Percentiles rank a stretch among this genome's conserved stretches.
These are phyloP conservation scores for Uria lomvia DNA, from an alignment of 2,113 vertebrate genomes.

Conservation along the genomic window DNA sequence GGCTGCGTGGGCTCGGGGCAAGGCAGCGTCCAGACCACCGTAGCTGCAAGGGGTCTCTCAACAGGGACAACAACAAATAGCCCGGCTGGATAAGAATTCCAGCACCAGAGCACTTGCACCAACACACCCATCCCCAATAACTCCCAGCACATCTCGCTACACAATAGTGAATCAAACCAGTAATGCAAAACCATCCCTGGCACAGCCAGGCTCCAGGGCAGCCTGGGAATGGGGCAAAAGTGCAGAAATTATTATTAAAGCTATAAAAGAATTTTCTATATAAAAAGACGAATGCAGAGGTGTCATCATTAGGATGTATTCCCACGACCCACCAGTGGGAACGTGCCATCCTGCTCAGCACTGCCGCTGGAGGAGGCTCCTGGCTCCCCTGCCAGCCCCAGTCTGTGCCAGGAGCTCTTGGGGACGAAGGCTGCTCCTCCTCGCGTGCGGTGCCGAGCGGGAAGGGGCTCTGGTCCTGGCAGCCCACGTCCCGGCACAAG, in stretches of 20 bases:
- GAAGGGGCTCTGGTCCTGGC: not conserved
- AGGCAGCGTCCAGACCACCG: not conserved
- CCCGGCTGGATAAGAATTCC: not conserved
- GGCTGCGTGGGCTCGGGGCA: not conserved
- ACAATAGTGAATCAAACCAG: not conserved
- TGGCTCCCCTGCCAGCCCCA: not conserved
- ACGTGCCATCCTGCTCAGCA: not conserved
- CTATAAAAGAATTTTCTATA: not conserved
- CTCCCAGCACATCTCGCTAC: not conserved
- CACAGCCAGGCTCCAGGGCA: not conserved
- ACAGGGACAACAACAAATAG: not conserved
- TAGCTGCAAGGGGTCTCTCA: not conserved
- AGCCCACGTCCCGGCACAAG: not conserved
- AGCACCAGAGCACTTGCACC: not conserved
- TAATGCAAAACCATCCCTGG: not conserved
- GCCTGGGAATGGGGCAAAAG: not conserved
- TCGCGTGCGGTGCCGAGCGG: accelerated
- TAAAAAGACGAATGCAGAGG: not conserved
- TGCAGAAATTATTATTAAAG: not conserved
- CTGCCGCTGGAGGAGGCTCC: not conserved
- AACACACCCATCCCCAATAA: accelerated
- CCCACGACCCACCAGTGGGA: accelerated
- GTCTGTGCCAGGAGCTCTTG: not conserved
- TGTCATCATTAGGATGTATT: not conserved
- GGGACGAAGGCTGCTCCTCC: not conserved